Conservation (phyloP, 1,140 invertebrate species). For the Papilio glaucus region DNA sequence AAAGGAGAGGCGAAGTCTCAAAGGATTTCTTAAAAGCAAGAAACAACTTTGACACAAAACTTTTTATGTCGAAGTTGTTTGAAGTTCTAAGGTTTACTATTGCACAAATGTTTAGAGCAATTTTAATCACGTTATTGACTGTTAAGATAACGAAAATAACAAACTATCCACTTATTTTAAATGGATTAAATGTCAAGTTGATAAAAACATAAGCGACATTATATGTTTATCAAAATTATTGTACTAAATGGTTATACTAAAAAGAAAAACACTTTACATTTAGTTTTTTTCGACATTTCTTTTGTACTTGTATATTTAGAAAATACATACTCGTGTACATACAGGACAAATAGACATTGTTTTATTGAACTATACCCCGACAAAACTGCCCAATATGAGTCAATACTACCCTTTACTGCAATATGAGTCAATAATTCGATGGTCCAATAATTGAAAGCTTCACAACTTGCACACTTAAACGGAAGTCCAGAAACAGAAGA, state of each 20-base stretch:
- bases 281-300: too few relatives aligned
- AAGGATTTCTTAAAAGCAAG: background rate
- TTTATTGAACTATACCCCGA: too few relatives aligned
- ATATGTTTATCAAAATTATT: too few relatives aligned
- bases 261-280: too few relatives aligned
- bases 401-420: background rate
- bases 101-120: background rate
- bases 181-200: too few relatives aligned
- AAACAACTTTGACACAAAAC: background rate
- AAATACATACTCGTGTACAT: too few relatives aligned
- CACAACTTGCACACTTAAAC: background rate
- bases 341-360: too few relatives aligned
- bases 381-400: too few relatives aligned
- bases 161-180: background rate
- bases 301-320: too few relatives aligned
- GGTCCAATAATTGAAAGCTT: background rate
- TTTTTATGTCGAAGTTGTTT: background rate
- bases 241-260: too few relatives aligned
- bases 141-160: background rate
- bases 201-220: too few relatives aligned
- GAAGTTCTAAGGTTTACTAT: background rate
- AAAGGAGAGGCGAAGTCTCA: background rate
- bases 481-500: conserved; percentile 39
- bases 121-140: background rate
- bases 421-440: background rate